Percentiles rank a stretch among this genome's conserved stretches.
phyloP scores from a whole-genome alignment of 2,113 vertebrate genomes.

The Cettia cetti region DNA sequence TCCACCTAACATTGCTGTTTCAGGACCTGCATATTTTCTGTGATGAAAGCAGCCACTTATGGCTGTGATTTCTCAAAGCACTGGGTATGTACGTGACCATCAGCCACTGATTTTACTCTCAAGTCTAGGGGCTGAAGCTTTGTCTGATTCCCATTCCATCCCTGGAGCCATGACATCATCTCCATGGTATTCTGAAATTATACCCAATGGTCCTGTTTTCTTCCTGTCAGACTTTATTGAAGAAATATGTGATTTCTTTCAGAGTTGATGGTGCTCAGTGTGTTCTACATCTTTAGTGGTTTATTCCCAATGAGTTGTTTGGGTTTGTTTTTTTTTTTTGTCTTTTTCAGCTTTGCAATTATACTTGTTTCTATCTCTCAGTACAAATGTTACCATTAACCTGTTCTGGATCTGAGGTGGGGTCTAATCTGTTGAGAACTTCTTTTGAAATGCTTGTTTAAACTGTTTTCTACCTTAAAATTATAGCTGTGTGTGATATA shows the following conservation, averaged over 20 bases:
- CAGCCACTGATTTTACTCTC: not conserved
- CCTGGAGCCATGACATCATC: not conserved
- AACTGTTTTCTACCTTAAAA: not conserved
- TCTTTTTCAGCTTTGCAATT: not conserved
- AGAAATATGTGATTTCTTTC: not conserved
- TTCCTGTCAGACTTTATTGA: not conserved
- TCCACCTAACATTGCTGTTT: not conserved
- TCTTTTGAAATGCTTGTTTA: not conserved
- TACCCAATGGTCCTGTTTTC: not conserved
- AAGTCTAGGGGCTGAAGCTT: not conserved
- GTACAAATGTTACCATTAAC: not conserved
- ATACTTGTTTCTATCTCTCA: not conserved
- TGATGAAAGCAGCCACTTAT: not conserved
- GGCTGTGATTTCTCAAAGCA: not conserved
- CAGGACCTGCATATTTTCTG: not conserved
- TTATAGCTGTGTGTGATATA: not conserved
- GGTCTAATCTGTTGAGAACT: not conserved
- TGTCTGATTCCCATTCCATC: not conserved
- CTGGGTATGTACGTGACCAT: not conserved
- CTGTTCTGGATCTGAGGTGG: not conserved
- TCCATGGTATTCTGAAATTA: slow-evolving; percentile 15
- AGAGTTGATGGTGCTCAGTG: not conserved
- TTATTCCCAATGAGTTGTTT: not conserved
- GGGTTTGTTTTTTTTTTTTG: too few relatives aligned
- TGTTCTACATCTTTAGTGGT: not conserved